Evolutionary conservation across 1,140 invertebrate species (phyloP), one percentile per base, ranked within the genome.

Genomic region (Calephelis virginiensis): DNA sequence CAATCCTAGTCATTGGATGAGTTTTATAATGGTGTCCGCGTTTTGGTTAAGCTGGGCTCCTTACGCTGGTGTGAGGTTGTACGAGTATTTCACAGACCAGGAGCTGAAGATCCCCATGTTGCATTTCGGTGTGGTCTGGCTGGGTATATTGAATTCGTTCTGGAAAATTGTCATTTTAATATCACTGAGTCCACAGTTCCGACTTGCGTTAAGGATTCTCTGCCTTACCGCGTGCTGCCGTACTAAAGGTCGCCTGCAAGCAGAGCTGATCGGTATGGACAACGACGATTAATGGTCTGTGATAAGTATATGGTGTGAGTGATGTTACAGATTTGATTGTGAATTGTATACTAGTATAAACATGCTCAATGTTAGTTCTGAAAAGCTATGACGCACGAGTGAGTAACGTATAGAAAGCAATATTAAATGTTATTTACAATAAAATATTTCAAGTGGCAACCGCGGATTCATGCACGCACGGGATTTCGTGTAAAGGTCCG

Each of bases 1-100:
- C 72, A 98, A 98, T 89, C 97, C 96, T 61, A 98, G 96, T 92
- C 98, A 99, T 92, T 94, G 97, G 80, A 98, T 98, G 94, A 98
- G 97, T 74, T 98, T 99, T 87, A 94, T 98, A 68, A 94, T 99
- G 73, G 95, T 98, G 64, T 92, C 97, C 74, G 91, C 95, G 56
- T 99, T 99, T 91, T 97, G 97, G 94, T 85, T 98, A 49, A 97
- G 97, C 63, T 99, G 98, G 98, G 93, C 96, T 60, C 98, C 98
- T 12, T 98, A 96, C 89, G 95, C 97, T 68, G 93, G 94, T 14
- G 93, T 98, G 61, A 93, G 90, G 88, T 73, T 93, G 7, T 94
- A 94, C 80, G 93, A 94, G 83, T 93, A 92, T 75, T 85, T 93
- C 66, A 92, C 89, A 28, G 92, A 91, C 60, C 84, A 92, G 63